phyloP scores from a whole-genome alignment of 2,888 invertebrate genomes.

The Pseudococcus longispinus region DNA sequence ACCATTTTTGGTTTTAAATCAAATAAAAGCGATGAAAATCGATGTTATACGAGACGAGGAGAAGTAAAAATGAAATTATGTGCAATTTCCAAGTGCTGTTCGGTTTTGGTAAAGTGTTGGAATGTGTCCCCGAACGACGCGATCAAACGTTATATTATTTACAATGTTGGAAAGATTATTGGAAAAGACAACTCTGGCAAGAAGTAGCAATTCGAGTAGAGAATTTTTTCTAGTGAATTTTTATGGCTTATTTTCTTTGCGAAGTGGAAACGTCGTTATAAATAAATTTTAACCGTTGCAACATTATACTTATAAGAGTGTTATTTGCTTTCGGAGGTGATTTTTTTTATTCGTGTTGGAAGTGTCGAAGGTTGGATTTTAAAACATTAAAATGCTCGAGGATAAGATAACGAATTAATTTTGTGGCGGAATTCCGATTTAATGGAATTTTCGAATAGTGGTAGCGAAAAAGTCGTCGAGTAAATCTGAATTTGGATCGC shows the following conservation, averaged over 20 bases:
- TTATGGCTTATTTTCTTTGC: background rate
- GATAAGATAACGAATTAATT: background rate
- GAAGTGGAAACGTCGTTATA: background rate
- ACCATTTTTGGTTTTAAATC: background rate
- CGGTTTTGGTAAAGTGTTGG: background rate
- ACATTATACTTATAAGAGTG: background rate
- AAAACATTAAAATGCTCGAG: background rate
- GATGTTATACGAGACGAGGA: background rate
- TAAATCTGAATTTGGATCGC: background rate
- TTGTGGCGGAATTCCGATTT: background rate
- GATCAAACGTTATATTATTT: background rate
- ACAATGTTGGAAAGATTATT: background rate
- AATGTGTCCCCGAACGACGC: background rate
- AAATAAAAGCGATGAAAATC: constrained; percentile 1
- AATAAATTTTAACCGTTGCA: background rate
- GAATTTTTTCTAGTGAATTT: background rate
- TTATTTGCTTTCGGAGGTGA: background rate
- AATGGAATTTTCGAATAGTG: background rate
- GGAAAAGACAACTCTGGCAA: background rate
- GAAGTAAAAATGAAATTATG: background rate
- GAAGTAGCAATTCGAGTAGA: background rate
- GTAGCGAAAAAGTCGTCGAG: background rate
- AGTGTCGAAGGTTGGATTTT: background rate
- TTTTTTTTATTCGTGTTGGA: background rate
- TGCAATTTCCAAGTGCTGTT: background rate